phyloP scores from a whole-genome alignment of 1,140 invertebrate species.

The Orchesella cincta region DNA sequence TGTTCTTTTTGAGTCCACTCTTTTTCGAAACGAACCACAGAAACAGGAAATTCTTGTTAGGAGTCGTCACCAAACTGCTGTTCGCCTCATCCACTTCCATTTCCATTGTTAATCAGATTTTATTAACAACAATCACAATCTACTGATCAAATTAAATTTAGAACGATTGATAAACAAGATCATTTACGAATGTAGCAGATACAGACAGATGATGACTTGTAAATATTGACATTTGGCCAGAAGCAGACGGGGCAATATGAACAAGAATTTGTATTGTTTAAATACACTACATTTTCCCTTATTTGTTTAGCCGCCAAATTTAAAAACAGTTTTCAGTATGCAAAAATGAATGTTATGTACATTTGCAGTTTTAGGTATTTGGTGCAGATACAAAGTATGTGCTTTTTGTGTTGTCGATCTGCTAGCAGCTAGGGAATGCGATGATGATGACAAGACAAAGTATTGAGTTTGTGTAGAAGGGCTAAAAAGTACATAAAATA shows the following conservation, averaged over 20 bases:
- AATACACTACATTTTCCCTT: no score
- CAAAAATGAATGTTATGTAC: no score
- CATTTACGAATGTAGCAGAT: background rate
- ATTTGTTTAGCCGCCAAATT: no score
- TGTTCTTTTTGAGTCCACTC: background rate
- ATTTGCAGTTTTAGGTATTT: no score
- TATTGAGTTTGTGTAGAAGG: background rate
- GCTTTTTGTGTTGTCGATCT: background rate
- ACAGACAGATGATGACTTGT: background rate
- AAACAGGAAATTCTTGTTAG: background rate
- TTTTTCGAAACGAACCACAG: background rate
- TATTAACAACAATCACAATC: background rate
- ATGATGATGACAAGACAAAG: background rate
- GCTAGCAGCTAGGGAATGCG: background rate
- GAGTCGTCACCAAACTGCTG: no score
- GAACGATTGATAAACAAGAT: background rate
- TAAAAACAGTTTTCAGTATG: no score
- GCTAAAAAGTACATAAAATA: no score
- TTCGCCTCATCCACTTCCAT: constrained; percentile 4
- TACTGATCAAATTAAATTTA: background rate
- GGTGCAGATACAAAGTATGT: no score
- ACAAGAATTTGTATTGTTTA: no score
- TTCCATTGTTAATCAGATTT: background rate
- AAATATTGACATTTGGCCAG: background rate
- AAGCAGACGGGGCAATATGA: no score